Conservation (phyloP, 2,113 vertebrate species). For the Dromaius novaehollandiae region DNA sequence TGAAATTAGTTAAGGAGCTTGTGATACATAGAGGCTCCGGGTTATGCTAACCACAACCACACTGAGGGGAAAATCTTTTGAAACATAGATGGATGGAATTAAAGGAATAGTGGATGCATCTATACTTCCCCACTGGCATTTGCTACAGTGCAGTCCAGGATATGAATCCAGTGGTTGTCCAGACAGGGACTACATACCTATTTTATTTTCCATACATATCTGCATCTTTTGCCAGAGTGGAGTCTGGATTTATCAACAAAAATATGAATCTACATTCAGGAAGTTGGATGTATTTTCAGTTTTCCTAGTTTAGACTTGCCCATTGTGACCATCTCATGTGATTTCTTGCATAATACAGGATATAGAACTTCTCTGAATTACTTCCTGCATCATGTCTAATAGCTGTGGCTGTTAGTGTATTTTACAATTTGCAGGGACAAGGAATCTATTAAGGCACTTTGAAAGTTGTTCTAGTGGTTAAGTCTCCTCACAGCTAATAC, state of each 20-base stretch:
- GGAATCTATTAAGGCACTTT: neutral
- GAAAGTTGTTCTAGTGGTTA: neutral
- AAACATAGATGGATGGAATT: neutral
- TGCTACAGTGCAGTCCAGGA: neutral
- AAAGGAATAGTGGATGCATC: neutral
- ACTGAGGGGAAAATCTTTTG: neutral
- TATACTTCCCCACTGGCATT: neutral
- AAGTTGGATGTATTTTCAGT: neutral
- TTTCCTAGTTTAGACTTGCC: neutral
- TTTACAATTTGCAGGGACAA: neutral
- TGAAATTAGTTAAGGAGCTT: neutral
- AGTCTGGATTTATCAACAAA: neutral
- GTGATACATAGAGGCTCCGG: neutral
- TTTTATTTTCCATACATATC: neutral
- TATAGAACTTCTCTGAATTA: slow-evolving; percentile 3
- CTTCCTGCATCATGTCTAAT: neutral
- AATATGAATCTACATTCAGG: neutral
- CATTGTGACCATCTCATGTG: neutral
- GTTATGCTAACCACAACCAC: neutral
- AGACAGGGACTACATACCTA: neutral
- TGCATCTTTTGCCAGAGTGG: neutral
- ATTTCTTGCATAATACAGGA: slow-evolving; percentile 19
- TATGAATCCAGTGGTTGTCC: neutral
- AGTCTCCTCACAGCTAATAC: neutral
- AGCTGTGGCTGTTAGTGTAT: neutral